phyloP scores from a whole-genome alignment of 2,888 invertebrate species.

The Cremastobaeus sp. region DNA sequence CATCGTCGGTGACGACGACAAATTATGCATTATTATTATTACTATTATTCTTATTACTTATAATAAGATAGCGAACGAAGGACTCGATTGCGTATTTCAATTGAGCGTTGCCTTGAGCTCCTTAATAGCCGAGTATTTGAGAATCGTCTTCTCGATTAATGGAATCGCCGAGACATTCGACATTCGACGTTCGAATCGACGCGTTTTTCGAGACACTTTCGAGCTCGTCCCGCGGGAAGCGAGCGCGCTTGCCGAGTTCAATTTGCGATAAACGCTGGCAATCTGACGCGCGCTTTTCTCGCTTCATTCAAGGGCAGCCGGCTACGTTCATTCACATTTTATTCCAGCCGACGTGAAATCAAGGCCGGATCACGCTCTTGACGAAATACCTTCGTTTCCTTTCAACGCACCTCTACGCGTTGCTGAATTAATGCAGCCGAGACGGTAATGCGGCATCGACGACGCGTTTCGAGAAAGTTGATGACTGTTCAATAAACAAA shows the following conservation, averaged over 20 bases:
- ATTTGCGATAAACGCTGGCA: slow-evolving; percentile 40
- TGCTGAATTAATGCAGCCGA: too few relatives aligned
- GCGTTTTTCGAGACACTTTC: slow-evolving; percentile 33
- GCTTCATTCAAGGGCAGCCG: slow-evolving; percentile 47
- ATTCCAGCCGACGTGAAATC: slow-evolving; percentile 20
- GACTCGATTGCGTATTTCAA: slow-evolving; percentile 62
- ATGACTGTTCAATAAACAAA: slow-evolving; percentile 25
- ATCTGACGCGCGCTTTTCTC: slow-evolving; percentile 38
- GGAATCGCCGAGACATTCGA: slow-evolving; percentile 43
- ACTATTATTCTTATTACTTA: slow-evolving; percentile 61
- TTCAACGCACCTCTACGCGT: too few relatives aligned
- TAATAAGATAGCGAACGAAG: slow-evolving; percentile 61
- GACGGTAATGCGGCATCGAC: too few relatives aligned
- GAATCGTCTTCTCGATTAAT: slow-evolving; percentile 51
- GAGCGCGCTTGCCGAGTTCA: slow-evolving; percentile 30
- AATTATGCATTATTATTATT: slow-evolving; percentile 62
- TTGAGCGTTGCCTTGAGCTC: slow-evolving; percentile 57
- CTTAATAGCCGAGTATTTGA: slow-evolving; percentile 55
- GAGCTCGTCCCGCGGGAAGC: slow-evolving; percentile 38
- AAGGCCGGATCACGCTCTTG: slow-evolving; percentile 26
- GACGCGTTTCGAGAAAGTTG: slow-evolving; percentile 21
- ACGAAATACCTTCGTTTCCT: slow-evolving; percentile 11
- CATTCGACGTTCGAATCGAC: slow-evolving; percentile 17
- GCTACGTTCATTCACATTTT: slow-evolving; percentile 40
- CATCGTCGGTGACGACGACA: slow-evolving; percentile 58